Base-by-base conservation (phyloP, 2,888 invertebrate genomes). In the Adelphocoris suturalis region DNA sequence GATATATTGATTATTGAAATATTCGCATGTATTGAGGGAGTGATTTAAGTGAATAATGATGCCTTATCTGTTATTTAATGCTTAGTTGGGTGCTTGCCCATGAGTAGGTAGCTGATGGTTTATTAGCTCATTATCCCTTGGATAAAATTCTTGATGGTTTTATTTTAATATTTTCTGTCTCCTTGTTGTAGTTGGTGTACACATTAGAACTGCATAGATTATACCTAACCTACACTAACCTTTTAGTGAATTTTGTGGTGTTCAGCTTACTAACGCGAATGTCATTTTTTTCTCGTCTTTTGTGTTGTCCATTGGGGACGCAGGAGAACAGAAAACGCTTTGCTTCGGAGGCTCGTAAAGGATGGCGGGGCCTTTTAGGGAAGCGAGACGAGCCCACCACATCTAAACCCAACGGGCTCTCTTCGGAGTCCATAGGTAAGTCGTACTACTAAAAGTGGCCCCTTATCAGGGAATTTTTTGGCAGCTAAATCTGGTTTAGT, bases 281-380 rank as follows among this genome's bases (percentile, higher is more conserved):
- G 52, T 82, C 52, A 52, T 82, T 82, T 19, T 57, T 23, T 19
- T 57, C 28, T 57, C 14, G 28, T 86, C 75, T 86, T 75, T 86
- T 86, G 48, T 86, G 37, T 27, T 86, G 37, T 27, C 23, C 61
- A 13, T 28, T n/a, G 85, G 57, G 57, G 16, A 16, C 27, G 48
- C 82, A 91, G 91, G 91, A 90, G 86, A 91, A 91, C 81, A 89
- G 91, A 80, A 91, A 91, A 89, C 80, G 91, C 23, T 91, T 91
- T 82, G 91, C 91, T 55, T 91, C 91, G n/a, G 90, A 91, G 75
- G 90, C 91, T 19, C 90, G 91, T 23, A 91, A 91, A 88, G 91
- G 91, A 48, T 91, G 91, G 91, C 89, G 91, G 47, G 91, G 90
- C 28, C 90, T 91, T 27, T 76, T 91, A 52, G 90, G 89, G 76